phyloP scores from a whole-genome alignment of 2,113 vertebrate genomes.

The Neoarius graeffei region DNA sequence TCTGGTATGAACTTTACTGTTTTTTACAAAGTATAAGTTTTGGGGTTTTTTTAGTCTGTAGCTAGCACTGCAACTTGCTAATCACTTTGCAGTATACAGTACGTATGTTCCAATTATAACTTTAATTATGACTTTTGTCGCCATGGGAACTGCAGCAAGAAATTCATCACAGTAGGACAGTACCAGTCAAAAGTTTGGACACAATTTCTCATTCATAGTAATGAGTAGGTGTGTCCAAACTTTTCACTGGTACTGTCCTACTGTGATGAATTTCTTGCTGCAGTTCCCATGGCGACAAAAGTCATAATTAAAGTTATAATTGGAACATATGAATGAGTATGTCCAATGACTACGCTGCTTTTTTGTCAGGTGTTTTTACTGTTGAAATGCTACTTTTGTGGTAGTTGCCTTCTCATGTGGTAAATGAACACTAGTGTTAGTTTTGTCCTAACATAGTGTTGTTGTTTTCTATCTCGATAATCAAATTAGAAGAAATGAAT shows the following conservation, averaged over 20 bases:
- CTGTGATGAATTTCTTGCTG: not conserved
- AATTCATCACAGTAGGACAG: not conserved
- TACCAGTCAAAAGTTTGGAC: too few relatives aligned
- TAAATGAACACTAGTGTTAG: not conserved
- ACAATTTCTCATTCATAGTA: too few relatives aligned
- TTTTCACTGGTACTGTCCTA: too few relatives aligned
- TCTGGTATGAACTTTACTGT: slow-evolving; percentile 36
- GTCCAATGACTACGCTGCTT: too few relatives aligned
- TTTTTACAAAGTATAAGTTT: not conserved
- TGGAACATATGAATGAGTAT: too few relatives aligned
- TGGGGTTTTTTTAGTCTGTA: not conserved
- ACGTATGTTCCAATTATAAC: too few relatives aligned
- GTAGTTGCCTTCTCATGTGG: not conserved
- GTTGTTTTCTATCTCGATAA: not conserved
- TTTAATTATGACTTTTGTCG: not conserved
- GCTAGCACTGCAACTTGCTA: not conserved
- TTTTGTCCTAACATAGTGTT: not conserved
- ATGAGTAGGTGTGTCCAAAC: too few relatives aligned
- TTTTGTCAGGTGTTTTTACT: not conserved
- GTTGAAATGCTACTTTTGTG: not conserved
- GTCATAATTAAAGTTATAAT: too few relatives aligned
- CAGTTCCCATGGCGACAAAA: not conserved
- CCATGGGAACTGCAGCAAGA: not conserved
- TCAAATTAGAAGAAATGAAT: not conserved
- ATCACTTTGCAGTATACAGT: too few relatives aligned